Evolutionary conservation across 2,797 vertebrate species (phyloP).

Genomic region (Dryobates pubescens): DNA sequence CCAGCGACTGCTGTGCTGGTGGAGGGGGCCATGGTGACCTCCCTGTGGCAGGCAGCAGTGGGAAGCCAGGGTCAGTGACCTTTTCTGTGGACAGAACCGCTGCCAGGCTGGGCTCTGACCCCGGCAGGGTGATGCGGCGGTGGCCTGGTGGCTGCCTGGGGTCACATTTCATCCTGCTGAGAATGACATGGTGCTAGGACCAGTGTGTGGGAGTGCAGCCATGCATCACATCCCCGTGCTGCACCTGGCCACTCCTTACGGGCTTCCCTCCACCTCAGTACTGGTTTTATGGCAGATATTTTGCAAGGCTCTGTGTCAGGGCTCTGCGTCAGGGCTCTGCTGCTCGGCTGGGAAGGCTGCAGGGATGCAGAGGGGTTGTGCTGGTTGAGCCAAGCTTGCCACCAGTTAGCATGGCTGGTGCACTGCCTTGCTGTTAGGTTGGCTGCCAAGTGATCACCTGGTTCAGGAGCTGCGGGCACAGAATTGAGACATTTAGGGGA

Average conservation of each 20-base stretch:
- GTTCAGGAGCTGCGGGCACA: not conserved
- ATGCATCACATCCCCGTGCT: rapidly evolving
- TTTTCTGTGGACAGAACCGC: not conserved
- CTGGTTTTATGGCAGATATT: not conserved
- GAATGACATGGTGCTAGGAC: rapidly evolving
- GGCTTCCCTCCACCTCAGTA: not conserved
- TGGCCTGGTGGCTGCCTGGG: rapidly evolving
- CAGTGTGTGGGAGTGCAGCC: rapidly evolving
- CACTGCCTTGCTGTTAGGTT: not conserved
- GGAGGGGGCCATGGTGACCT: not conserved
- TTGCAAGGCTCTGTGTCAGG: not conserved
- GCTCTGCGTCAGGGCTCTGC: not conserved
- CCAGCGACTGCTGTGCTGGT: not conserved
- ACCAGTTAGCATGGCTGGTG: rapidly evolving
- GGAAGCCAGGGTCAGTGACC: constrained; percentile 46
- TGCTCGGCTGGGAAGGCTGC: not conserved
- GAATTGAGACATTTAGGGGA: rapidly evolving
- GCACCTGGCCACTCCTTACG: rapidly evolving
- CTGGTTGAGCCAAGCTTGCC: not conserved
- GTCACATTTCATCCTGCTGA: not conserved
- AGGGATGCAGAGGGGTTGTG: not conserved
- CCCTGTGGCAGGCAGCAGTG: not conserved
- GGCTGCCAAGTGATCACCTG: not conserved
- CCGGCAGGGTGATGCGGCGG: rapidly evolving
- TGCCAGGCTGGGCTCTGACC: not conserved